A percentile compares a stretch with the other conserved stretches of the same genome.
These are phyloP conservation scores for Mactra quadrangularis DNA, from an alignment of 1,140 invertebrate species.

Conservation along the genomic window DNA sequence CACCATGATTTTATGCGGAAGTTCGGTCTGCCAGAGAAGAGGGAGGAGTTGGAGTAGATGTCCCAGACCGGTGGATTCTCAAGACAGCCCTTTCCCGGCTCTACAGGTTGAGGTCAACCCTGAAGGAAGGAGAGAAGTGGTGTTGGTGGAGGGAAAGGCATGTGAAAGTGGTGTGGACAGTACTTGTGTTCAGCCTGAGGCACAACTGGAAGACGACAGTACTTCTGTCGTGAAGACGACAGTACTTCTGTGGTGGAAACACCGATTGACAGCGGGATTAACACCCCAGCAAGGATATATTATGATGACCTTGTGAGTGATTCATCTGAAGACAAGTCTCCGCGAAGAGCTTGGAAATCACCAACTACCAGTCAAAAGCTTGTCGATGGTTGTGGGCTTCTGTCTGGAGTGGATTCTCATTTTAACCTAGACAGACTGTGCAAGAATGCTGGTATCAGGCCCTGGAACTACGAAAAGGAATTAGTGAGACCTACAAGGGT, in stretches of 20 bases:
- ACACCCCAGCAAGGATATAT: neutral
- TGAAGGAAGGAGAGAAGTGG: neutral
- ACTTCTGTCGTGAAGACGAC: neutral
- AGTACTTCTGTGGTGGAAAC: neutral
- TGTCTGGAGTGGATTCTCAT: constrained; percentile 10
- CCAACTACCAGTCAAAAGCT: neutral
- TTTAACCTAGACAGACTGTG: constrained; percentile 22
- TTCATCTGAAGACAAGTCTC: neutral
- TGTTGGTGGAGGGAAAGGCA: neutral
- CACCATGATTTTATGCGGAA: neutral
- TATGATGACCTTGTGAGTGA: neutral
- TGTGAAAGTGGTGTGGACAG: neutral
- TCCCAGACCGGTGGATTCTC: neutral
- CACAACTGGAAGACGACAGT: neutral
- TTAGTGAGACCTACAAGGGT: neutral
- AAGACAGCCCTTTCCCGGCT: neutral
- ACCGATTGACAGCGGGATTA: neutral
- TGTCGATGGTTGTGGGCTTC: neutral
- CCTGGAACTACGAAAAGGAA: neutral
- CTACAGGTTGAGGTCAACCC: neutral
- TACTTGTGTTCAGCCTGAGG: neutral
- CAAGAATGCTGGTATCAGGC: neutral
- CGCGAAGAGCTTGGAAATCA: neutral
- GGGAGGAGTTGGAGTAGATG: neutral
- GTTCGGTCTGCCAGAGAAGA: neutral